Conservation (phyloP, 2,797 vertebrate species). For the Apodemus agrarius region DNA sequence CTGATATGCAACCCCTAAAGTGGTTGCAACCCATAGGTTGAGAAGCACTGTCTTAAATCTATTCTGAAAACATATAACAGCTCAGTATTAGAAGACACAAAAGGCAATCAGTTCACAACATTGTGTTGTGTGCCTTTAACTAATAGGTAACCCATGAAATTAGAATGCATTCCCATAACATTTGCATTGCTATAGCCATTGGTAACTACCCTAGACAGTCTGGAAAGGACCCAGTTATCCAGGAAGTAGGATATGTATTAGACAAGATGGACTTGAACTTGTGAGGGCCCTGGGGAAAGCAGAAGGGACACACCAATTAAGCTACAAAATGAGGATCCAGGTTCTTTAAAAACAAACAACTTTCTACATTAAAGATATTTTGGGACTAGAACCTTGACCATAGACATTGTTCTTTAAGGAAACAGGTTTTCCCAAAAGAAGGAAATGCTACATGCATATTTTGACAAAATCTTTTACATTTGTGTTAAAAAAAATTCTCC, state of each 20-base stretch:
- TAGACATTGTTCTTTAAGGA: conserved; percentile 34
- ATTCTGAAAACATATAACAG: neutral
- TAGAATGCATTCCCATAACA: neutral
- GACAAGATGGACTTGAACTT: neutral
- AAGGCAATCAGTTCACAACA: neutral
- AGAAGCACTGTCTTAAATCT: neutral
- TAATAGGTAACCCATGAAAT: neutral
- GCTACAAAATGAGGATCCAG: neutral
- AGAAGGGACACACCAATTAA: neutral
- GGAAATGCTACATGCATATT: neutral
- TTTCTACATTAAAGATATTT: conserved; percentile 58
- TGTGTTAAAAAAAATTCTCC: conserved; percentile 52
- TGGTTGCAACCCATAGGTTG: neutral
- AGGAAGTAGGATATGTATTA: neutral
- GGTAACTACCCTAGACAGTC: neutral
- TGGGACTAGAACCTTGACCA: neutral
- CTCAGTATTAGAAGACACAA: neutral
- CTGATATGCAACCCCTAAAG: neutral
- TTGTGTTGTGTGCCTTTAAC: neutral
- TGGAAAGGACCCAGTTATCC: neutral
- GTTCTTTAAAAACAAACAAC: conserved; percentile 10
- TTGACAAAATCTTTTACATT: conserved; percentile 22
- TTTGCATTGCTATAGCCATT: neutral
- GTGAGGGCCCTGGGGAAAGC: neutral
- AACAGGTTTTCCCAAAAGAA: conserved; percentile 40